These are phyloP conservation scores for Drymonia ruficornis DNA, from an alignment of 2,888 invertebrate species.

Conservation along the genomic window DNA sequence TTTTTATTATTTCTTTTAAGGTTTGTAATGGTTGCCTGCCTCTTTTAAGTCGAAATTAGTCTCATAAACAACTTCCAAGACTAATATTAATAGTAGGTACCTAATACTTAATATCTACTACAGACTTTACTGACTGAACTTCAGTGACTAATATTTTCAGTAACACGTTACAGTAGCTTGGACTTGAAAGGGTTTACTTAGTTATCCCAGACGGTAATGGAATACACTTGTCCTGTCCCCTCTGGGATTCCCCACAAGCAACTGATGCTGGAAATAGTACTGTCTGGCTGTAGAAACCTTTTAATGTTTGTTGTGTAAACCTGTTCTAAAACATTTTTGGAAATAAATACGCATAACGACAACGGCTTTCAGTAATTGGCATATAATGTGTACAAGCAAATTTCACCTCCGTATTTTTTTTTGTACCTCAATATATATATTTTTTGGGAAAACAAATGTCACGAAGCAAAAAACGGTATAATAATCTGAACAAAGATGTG, in stretches of 20 bases:
- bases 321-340: too few species aligned
- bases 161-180: neutral
- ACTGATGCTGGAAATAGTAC: too few species aligned
- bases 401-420: neutral
- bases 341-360: too few species aligned
- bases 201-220: neutral
- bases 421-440: neutral
- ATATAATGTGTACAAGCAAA: too few species aligned
- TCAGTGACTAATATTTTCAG: neutral
- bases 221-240: neutral
- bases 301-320: too few species aligned
- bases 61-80: neutral
- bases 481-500: slow-evolving; percentile 3
- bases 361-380: too few species aligned
- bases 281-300: too few species aligned
- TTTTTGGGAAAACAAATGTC: neutral
- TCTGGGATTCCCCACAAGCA: neutral
- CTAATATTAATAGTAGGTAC: neutral
- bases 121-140: too few species aligned
- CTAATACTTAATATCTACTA: too few species aligned
- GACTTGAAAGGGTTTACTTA: neutral
- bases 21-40: neutral
- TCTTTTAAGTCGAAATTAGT: neutral
- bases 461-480: neutral
- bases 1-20: slow-evolving; percentile 4